Evolutionary conservation across 2,888 invertebrate species (phyloP).

Genomic region (Idaea aversata): DNA sequence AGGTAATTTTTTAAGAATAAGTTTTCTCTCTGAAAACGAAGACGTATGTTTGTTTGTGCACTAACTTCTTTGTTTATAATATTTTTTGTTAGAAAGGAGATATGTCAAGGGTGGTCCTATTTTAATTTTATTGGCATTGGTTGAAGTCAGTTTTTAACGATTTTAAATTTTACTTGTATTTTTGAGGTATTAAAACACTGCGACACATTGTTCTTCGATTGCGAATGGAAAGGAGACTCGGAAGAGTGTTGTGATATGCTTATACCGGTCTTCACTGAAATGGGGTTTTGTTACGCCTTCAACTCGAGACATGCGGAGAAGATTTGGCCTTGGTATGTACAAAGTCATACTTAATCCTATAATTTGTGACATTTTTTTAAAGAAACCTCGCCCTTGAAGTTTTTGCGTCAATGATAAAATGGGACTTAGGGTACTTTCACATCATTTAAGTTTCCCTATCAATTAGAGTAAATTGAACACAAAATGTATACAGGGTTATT

Average conservation of each 20-base stretch:
- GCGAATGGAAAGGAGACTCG: slow-evolving; percentile 84
- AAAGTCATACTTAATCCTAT: neutral
- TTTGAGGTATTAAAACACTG: slow-evolving; percentile 81
- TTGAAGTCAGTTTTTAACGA: no score
- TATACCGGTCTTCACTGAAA: slow-evolving; percentile 86
- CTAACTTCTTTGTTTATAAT: no score
- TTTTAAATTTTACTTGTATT: slow-evolving; percentile 5
- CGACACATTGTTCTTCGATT: slow-evolving; percentile 81
- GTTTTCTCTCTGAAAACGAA: no score
- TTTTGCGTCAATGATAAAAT: neutral
- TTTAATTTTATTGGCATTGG: no score
- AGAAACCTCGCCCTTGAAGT: neutral
- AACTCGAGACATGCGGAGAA: slow-evolving; percentile 82
- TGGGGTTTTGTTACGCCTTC: slow-evolving; percentile 87
- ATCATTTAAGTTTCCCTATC: no score
- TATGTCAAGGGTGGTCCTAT: no score
- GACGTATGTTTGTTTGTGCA: no score
- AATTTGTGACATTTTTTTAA: neutral
- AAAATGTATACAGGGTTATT: no score
- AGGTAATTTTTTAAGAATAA: no score
- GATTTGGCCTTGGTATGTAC: slow-evolving; percentile 75
- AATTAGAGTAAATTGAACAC: no score
- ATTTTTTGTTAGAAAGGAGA: no score
- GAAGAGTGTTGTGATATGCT: slow-evolving; percentile 84
- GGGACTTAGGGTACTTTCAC: neutral